phyloP scores from a whole-genome alignment of 2,113 vertebrate species.

The Saguinus midas region DNA sequence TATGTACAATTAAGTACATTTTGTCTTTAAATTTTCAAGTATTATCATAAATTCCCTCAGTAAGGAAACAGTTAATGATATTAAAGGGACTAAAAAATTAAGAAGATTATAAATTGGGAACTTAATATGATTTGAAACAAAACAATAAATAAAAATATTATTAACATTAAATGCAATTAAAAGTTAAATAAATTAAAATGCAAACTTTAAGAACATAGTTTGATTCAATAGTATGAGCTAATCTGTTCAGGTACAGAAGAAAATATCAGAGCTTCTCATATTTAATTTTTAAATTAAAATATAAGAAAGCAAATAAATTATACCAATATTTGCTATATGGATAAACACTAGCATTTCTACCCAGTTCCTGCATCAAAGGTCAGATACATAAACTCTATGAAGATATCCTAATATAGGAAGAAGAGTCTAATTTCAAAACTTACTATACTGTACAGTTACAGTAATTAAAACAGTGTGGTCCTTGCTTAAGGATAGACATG shows the following conservation, averaged over 20 bases:
- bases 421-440: not conserved
- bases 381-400: not conserved
- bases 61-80: not conserved
- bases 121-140: not conserved
- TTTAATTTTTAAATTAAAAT: not conserved
- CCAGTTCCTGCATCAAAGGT: not conserved
- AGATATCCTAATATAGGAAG: not conserved
- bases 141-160: not conserved
- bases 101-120: not conserved
- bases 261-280: not conserved
- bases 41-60: not conserved
- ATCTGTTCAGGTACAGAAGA: not conserved
- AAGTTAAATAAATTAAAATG: not conserved
- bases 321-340: not conserved
- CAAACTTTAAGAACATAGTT: not conserved
- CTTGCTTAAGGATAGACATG: not conserved
- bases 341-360: not conserved
- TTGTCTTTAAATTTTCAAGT: conserved; percentile 1
- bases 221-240: not conserved
- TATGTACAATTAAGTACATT: not conserved
- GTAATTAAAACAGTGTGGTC: not conserved
- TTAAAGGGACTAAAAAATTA: not conserved
- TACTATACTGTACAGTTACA: not conserved
- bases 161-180: no score
- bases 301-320: not conserved